A percentile compares a stretch with the other conserved stretches of the same genome.
Evolutionary conservation across 2,113 vertebrate species (phyloP).

Genomic region (Hylia prasina): DNA sequence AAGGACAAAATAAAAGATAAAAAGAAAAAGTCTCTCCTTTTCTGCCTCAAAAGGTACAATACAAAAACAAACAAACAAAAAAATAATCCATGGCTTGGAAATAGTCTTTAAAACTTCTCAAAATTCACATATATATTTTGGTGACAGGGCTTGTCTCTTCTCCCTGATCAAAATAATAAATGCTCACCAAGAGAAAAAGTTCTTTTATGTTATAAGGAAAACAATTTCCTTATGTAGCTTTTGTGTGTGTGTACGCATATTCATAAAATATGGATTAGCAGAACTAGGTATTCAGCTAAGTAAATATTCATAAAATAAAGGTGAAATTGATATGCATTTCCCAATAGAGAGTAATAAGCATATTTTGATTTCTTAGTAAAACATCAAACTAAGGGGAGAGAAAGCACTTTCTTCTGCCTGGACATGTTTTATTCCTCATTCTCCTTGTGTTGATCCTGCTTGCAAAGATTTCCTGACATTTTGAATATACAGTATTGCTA

Average conservation of each 20-base stretch:
- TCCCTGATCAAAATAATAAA: neutral
- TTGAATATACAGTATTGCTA: neutral
- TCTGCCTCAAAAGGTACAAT: neutral
- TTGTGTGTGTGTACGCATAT: conserved; percentile 14
- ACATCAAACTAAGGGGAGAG: neutral
- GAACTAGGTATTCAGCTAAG: conserved; percentile 45
- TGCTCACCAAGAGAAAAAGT: neutral
- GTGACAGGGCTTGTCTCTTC: neutral
- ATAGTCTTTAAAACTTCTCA: neutral
- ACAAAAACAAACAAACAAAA: neutral
- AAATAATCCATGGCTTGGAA: neutral
- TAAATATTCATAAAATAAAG: conserved; percentile 58
- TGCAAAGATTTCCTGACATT: neutral
- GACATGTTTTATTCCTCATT: neutral
- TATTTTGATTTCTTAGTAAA: conserved; percentile 14
- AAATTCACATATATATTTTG: neutral
- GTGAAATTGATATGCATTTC: conserved; percentile 34
- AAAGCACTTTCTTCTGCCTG: neutral
- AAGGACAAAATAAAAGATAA: neutral
- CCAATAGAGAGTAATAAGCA: conserved; percentile 9
- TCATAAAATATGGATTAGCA: conserved; percentile 64
- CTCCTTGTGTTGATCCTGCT: neutral
- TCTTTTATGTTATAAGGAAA: conserved; percentile 13
- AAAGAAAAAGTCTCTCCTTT: neutral
- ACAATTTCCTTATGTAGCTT: conserved; percentile 1